Percentiles rank a stretch among this genome's conserved stretches.
Conservation (phyloP, 2,888 invertebrate species). For the Drosophila leonis region DNA sequence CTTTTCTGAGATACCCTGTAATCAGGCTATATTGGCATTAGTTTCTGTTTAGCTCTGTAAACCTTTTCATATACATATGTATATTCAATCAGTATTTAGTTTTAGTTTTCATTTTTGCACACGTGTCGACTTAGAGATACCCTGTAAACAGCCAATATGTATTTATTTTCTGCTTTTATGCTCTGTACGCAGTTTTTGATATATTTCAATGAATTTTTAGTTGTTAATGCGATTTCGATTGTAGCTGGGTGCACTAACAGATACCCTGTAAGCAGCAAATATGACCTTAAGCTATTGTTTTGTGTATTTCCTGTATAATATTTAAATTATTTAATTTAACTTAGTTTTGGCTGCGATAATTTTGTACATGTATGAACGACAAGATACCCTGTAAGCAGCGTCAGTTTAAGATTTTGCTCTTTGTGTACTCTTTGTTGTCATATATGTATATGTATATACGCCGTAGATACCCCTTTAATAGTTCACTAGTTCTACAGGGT, state of each 20-base stretch:
- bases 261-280: not conserved
- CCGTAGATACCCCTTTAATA: not conserved
- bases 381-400: not conserved
- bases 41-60: not conserved
- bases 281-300: not conserved
- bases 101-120: not conserved
- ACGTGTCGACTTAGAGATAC: not conserved
- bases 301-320: not conserved
- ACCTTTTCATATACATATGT: not conserved
- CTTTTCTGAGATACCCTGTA: not conserved
- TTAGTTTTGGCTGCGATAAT: not conserved
- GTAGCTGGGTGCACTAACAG: not conserved
- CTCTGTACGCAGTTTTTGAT: no score
- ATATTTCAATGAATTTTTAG: not conserved
- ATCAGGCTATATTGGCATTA: not conserved
- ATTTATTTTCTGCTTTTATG: not conserved
- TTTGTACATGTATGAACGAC: not conserved
- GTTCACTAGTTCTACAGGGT: conserved; percentile 16
- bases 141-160: not conserved
- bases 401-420: no score
- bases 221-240: not conserved
- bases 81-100: no score
- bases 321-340: not conserved
- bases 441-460: no score
- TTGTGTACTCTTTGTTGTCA: no score